Conservation (phyloP, 2,888 invertebrate species). For the Drosophila leonis region DNA sequence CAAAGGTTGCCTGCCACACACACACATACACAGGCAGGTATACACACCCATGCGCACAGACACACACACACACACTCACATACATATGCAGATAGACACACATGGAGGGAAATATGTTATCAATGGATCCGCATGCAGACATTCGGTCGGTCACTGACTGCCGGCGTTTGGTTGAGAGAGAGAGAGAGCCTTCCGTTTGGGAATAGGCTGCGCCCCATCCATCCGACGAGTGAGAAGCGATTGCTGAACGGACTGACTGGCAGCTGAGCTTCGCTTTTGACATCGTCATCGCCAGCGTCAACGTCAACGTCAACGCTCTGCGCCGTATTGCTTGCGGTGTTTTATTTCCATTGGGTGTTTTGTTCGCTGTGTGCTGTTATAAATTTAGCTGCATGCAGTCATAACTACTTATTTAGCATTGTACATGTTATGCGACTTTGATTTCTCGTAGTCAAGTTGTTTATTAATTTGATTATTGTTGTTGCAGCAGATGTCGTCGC, state of each 20-base stretch:
- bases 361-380: conserved; percentile 36
- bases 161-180: conserved; percentile 25
- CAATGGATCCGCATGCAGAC: conserved; percentile 44
- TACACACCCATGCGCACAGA: conserved; percentile 5
- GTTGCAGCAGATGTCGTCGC: conserved; percentile 31
- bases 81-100: conserved; percentile 9
- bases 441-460: conserved; percentile 48
- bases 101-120: conserved; percentile 40
- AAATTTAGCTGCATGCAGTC: conserved; percentile 70
- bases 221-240: conserved; percentile 14
- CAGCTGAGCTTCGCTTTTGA: conserved; percentile 43
- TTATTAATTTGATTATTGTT: conserved; percentile 54
- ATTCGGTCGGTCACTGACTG: conserved; percentile 38
- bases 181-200: conserved; percentile 12
- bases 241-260: conserved; percentile 8
- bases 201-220: conserved; percentile 13
- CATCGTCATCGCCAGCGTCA: conserved; percentile 24
- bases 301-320: conserved; percentile 20
- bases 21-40: conserved; percentile 1
- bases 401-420: conserved; percentile 73
- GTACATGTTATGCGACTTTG: conserved; percentile 63
- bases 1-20: conserved; percentile 43
- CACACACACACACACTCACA: conserved; percentile 1
- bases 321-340: conserved; percentile 57
- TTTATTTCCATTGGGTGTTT: conserved; percentile 59